Base-by-base conservation (phyloP, 2,888 invertebrate species). In the Rhaphigaster nebulosa region DNA sequence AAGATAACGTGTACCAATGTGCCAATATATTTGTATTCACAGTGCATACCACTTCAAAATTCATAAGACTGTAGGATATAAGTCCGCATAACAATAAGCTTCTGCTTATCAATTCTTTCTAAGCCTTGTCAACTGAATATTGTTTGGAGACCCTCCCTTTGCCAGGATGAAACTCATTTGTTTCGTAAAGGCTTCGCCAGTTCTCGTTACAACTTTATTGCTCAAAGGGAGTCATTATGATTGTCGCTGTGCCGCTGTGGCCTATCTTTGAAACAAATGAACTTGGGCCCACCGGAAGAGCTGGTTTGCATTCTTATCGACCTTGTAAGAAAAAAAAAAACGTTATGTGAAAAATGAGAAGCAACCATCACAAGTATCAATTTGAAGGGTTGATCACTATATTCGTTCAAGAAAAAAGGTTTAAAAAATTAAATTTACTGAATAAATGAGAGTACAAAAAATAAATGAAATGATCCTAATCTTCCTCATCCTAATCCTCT, bases 181-280 rank as follows among this genome's bases (percentile, higher is more conserved):
- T 84, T 41, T 84, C 84, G 45, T 50, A 84, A 84, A 84, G 84
- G 45, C 45, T 84, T 45, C n/a, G 84, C 41, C 41, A 84, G 45
- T n/a, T 45, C 84, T 84, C 41, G 84, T 84, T 84, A 84, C 45
- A 84, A 84, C 12, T 84, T 84, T 84, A 84, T 84, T 84, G 45
- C 84, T 84, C 84, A 84, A 84, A 84, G 84, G 84, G 84, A 10
- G 84, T 84, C 84, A 50, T 84, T 84, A 84, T 84, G 84, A 45
- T 45, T 84, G 84, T n/a, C 41, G 15, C 38, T 38, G 26, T n/a
- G 84, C 26, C n/a, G 23, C 1, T 23, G 4, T 38, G 45, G 45
- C 26, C 26, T n/a, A 76, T 84, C 45, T 84, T n/a, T 45, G 84
- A 15, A 84, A 23, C 84, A 45, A 84, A 84, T 84, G 84, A 84